Evolutionary conservation across 2,888 invertebrate species (phyloP).

Genomic region (Nebria salina): DNA sequence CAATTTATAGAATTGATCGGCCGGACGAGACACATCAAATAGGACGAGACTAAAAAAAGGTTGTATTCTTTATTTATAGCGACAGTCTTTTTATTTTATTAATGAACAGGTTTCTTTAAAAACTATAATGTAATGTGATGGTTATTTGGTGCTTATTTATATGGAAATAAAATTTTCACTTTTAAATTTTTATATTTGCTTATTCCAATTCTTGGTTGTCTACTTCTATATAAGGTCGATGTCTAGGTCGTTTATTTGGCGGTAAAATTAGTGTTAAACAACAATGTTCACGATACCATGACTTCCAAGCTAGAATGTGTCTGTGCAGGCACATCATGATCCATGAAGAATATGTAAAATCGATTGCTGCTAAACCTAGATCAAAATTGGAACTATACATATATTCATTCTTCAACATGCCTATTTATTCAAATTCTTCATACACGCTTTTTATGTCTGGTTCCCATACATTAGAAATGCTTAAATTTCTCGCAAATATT

Average conservation of each 20-base stretch:
- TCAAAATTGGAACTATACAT: not conserved
- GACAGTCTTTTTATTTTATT: constrained; percentile 3
- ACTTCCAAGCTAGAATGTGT: constrained; percentile 59
- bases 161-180: constrained; percentile 16
- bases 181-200: constrained; percentile 7
- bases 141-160: constrained; percentile 15
- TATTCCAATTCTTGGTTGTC: constrained; percentile 1
- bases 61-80: constrained; percentile 17
- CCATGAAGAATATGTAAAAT: constrained; percentile 63
- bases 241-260: constrained; percentile 52
- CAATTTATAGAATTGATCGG: constrained; percentile 78
- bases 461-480: no score
- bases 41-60: constrained; percentile 76
- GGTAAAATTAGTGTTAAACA: constrained; percentile 59
- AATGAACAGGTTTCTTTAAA: not conserved
- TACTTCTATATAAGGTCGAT: constrained; percentile 4
- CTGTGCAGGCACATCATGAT: constrained; percentile 58
- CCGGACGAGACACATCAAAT: constrained; percentile 73
- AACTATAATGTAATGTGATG: constrained; percentile 6
- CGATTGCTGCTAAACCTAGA: constrained; percentile 59
- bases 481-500: no score
- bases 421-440: no score
- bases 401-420: not conserved
- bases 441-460: no score
- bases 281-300: constrained; percentile 60